Conservation (phyloP, 2,888 invertebrate species). For the Lobophora halterata region DNA sequence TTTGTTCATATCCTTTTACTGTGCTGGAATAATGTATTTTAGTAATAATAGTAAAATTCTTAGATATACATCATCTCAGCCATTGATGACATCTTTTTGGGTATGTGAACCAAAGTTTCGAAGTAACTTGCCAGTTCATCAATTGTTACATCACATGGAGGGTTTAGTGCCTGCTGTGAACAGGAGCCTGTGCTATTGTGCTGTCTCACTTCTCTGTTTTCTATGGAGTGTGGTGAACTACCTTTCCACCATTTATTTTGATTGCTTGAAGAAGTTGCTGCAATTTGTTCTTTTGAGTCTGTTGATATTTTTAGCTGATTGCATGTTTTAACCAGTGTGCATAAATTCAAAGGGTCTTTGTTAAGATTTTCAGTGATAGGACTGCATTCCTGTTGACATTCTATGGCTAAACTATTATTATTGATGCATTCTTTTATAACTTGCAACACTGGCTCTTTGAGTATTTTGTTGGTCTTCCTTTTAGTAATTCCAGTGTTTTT, state of each 20-base stretch:
- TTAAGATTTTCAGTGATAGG: constrained; percentile 32
- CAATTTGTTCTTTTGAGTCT: constrained; percentile 36
- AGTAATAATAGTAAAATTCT: constrained; percentile 31
- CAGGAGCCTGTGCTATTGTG: constrained; percentile 77
- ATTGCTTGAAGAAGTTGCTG: constrained; percentile 35
- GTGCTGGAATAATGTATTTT: constrained; percentile 1
- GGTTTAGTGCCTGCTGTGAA: constrained; percentile 88
- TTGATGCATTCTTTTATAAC: constrained; percentile 55
- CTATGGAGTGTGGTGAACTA: constrained; percentile 37
- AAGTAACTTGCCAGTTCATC: constrained; percentile 97
- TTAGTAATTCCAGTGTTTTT: constrained; percentile 52
- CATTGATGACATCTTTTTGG: constrained; percentile 98
- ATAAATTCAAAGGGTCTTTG: constrained; percentile 56
- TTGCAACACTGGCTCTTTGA: constrained; percentile 81
- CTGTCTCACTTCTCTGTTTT: constrained; percentile 45
- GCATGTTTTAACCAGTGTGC: constrained; percentile 67
- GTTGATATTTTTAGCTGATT: constrained; percentile 68
- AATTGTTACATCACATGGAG: constrained; percentile 92
- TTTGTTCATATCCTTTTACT: no score
- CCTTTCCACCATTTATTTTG: constrained; percentile 58
- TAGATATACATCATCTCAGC: constrained; percentile 99
- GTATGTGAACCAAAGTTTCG: constrained; percentile 97
- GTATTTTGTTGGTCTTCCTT: constrained; percentile 69
- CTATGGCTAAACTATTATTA: constrained; percentile 32
- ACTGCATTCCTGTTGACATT: constrained; percentile 20